A percentile compares a stretch with the other conserved stretches of the same genome.
Evolutionary conservation across 2,888 invertebrate species (phyloP).

Genomic region (Aleiodes alternator): DNA sequence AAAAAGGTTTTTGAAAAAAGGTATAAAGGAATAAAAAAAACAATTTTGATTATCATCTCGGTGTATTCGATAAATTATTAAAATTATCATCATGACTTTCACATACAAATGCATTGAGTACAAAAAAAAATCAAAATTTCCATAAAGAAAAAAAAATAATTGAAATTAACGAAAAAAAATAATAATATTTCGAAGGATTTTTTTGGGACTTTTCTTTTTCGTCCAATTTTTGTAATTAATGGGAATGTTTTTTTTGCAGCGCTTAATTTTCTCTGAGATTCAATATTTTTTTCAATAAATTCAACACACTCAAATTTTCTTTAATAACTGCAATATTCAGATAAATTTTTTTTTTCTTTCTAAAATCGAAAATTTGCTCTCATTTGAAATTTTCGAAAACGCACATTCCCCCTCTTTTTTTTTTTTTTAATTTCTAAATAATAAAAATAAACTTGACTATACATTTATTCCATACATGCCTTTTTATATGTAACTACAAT

Average conservation of each 20-base stretch:
- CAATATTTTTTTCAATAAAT: constrained; percentile 1
- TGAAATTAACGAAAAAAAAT: constrained; percentile 33
- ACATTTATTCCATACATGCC: constrained; percentile 65
- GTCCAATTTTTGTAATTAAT: constrained; percentile 22
- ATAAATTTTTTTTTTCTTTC: constrained; percentile 28
- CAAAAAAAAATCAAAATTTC: constrained; percentile 50
- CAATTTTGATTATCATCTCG: constrained; percentile 26
- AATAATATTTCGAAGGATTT: background rate
- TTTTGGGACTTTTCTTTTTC: background rate
- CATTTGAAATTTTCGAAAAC: constrained; percentile 6
- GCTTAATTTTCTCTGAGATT: background rate
- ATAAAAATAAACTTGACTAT: constrained; percentile 72
- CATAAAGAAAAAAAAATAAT: constrained; percentile 36
- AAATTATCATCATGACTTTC: constrained; percentile 56
- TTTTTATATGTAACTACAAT: constrained; percentile 44
- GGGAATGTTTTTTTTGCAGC: constrained; percentile 51
- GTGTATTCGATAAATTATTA: constrained; percentile 61
- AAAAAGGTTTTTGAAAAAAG: background rate
- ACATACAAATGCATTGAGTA: constrained; percentile 65
- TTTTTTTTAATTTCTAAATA: constrained; percentile 63
- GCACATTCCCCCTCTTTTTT: constrained; percentile 32
- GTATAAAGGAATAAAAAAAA: background rate
- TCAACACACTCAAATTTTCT: constrained; percentile 6
- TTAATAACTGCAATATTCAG: background rate
- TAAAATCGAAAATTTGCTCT: constrained; percentile 1